Evolutionary conservation across 2,888 invertebrate genomes (phyloP), one percentile per base, ranked within the genome.

Genomic region (Slavum lentiscoides): DNA sequence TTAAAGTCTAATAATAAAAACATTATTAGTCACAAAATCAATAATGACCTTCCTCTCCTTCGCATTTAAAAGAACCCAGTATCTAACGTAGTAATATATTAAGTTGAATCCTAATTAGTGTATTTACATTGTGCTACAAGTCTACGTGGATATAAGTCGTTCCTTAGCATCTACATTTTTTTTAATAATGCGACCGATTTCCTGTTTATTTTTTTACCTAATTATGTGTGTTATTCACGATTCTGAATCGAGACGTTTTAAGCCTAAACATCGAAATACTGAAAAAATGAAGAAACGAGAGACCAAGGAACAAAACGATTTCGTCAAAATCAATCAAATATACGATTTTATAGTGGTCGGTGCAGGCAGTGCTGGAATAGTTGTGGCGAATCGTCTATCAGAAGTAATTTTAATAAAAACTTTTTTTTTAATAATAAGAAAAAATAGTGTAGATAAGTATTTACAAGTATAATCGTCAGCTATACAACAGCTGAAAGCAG

Each of bases 291-390:
- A 11, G 11, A 39, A 74, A 23, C 74, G 58, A 66, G 37, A 74
- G 6, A 39, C 37, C 7, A 17, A 9, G 43, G 43, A 43, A 43
- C 9, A 7, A 43, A 43, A 43, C 43, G 43, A 43, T 9, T 9
- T 9, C 43, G 9, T 43, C 9, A 43, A 43, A 55, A 23, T 30
- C 17, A 5, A 2, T 15, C 13, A 7, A 39, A 55, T 30, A 37
- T 70, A 80, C 15, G 77, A 80, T 64, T 80, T 80, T 39, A 55
- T 80, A 13, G 70, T 80, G 4, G 70, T 80, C 8, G 77, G 77
- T 19, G 77, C 77, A 21, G 77, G 77, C 43, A 80, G 77, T 64
- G 77, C 70, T 6, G 77, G 77, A 64, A 39, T 21, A 7, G 77
- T 80, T 19, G 62, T 80, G 15, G 77, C 77, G 0, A 80, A 55